Evolutionary conservation across 2,888 invertebrate species (phyloP).

Genomic region (Tenthredo amoena): DNA sequence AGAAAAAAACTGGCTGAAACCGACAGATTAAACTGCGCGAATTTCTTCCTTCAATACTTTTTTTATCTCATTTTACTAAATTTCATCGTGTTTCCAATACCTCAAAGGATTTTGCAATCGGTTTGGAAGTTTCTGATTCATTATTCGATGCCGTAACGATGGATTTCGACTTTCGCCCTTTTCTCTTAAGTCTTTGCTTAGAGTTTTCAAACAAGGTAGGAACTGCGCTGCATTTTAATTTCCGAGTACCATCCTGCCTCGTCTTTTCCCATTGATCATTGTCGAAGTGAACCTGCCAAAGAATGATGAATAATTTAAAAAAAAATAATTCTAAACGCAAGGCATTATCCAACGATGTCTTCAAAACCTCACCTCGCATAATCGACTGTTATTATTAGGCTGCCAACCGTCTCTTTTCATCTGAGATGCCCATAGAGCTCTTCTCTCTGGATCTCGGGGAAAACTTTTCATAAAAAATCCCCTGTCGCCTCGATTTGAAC

Average conservation of each 20-base stretch:
- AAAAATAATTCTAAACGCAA: background rate
- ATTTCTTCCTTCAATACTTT: background rate
- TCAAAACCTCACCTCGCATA: conserved; percentile 56
- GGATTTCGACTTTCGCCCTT: background rate
- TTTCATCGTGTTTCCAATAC: background rate
- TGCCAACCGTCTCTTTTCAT: conserved; percentile 56
- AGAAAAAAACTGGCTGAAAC: background rate
- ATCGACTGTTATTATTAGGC: conserved; percentile 53
- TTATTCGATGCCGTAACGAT: background rate
- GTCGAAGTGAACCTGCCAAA: conserved; percentile 19
- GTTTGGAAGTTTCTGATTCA: background rate
- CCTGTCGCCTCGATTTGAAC: conserved; percentile 54
- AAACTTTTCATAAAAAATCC: conserved; percentile 59
- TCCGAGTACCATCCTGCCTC: conserved; percentile 24
- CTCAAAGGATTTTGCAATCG: background rate
- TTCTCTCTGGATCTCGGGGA: conserved; percentile 55
- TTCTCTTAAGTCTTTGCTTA: background rate
- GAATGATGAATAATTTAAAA: background rate
- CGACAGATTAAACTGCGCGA: background rate
- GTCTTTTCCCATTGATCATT: conserved; percentile 33
- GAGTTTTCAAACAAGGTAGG: conserved; percentile 11
- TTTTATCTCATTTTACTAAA: background rate
- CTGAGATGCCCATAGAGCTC: conserved; percentile 56
- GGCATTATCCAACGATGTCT: background rate
- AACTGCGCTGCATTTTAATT: conserved; percentile 30